Percentiles rank a stretch among this genome's conserved stretches.
Conservation (phyloP, 2,113 vertebrate species). For the Microtus ochrogaster region DNA sequence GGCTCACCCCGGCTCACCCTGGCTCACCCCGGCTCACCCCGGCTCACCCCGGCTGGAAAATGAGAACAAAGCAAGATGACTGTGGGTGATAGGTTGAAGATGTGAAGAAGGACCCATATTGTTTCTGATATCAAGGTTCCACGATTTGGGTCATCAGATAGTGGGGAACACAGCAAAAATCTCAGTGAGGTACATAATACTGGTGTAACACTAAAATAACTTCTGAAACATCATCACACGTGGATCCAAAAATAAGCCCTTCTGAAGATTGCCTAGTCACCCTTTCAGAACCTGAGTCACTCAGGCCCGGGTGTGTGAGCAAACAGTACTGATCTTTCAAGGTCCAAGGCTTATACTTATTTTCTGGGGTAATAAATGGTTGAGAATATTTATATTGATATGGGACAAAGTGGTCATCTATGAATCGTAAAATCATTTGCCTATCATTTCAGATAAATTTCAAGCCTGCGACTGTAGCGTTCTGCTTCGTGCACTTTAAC, state of each 20-base stretch:
- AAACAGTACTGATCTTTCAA: neutral
- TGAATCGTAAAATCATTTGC: neutral
- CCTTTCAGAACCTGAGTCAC: neutral
- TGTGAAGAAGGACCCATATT: neutral
- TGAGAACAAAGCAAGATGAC: neutral
- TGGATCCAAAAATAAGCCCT: neutral
- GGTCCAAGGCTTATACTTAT: neutral
- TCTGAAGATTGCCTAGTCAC: neutral
- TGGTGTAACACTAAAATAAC: neutral
- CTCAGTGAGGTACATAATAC: neutral
- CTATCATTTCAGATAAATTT: neutral
- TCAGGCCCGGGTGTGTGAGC: neutral
- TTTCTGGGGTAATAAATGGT: neutral
- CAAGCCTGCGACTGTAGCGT: neutral
- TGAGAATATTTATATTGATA: neutral
- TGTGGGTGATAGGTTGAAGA: neutral
- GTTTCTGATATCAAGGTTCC: neutral
- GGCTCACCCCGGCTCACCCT: neutral
- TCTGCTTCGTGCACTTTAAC: neutral
- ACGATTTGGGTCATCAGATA: neutral
- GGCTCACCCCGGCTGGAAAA: neutral
- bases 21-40: neutral
- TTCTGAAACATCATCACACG: neutral
- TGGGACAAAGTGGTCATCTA: neutral
- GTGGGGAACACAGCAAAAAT: neutral